Base-by-base conservation (phyloP, 2,888 invertebrate genomes). In the Drosophila fungiperda region DNA sequence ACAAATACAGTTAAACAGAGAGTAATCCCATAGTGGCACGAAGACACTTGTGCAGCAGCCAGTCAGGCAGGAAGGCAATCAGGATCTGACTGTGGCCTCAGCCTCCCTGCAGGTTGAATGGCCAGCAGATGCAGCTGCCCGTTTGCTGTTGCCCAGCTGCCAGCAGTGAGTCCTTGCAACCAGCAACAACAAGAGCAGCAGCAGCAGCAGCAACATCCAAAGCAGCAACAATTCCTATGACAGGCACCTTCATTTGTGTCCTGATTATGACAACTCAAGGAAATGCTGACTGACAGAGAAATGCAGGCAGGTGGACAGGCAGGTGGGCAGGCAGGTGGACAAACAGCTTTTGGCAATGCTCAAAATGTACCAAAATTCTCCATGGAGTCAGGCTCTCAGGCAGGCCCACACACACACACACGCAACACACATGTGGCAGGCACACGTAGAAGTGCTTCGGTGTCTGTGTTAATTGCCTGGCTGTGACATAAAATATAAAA, bases 211-310 rank as follows among this genome's bases (percentile, higher is more conserved):
- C 45, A 60, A 38, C 57, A 49, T 33, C 26, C 33, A 33, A 9
- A 58, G 54, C 70, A 70, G 64, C 59, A 66, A 68, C 67, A 76
- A 23, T 45, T 23, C 20, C 45, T 15, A 33, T 63, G 59, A 73
- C 68, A 82, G 82, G 73, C 71, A 81, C 81, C 86, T 85, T 78
- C 89, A 82, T 64, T 83, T 78, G 68, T 80, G 82, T 88, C 76
- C 83, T 88, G 88, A 64, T 89, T 87, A 89, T 89, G 87, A 87
- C 87, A 87, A 83, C 73, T 78, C 83, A 88, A 87, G 90, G 90
- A 86, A 88, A 83, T 80, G 72, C 50, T 32, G 69, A 52, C 79
- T 63, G 84, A 23, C 61, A 20, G 1, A 45, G 15, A 49, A 23
- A 29, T 29, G 15, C 59, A 45, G 63, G 26, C 49, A 48, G 40